A percentile compares a stretch with the other conserved stretches of the same genome.
phyloP scores from a whole-genome alignment of 2,113 vertebrate species.

The Puntigrus tetrazona region DNA sequence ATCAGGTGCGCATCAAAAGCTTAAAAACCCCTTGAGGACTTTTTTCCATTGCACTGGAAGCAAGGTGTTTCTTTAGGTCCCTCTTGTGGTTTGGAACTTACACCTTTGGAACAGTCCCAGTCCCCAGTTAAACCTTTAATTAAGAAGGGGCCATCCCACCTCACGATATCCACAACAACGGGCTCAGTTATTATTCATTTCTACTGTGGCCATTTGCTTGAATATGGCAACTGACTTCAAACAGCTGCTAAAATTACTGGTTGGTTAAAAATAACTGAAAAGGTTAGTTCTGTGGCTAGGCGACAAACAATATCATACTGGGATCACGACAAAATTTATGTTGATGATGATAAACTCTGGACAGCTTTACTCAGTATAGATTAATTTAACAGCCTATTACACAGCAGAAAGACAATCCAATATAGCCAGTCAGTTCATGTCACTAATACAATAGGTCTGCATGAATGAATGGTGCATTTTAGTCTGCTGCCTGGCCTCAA shows the following conservation, averaged over 20 bases:
- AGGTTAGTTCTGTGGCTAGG: not conserved
- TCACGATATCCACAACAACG: constrained; percentile 26
- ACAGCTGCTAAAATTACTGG: not conserved
- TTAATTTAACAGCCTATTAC: not conserved
- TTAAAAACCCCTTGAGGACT: not conserved
- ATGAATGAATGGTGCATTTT: too few species aligned
- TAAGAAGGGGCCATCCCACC: not conserved
- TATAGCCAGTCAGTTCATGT: too few species aligned
- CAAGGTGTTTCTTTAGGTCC: not conserved
- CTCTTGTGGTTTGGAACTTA: constrained; percentile 12
- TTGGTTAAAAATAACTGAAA: not conserved
- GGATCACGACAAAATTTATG: not conserved
- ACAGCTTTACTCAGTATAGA: not conserved
- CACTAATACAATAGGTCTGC: too few species aligned
- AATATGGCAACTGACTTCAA: not conserved
- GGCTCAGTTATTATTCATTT: too few species aligned
- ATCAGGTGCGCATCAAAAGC: not conserved
- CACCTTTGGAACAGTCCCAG: not conserved
- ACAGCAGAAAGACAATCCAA: too few species aligned
- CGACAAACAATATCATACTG: not conserved
- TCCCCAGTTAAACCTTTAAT: constrained; percentile 4
- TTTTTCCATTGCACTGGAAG: constrained; percentile 3
- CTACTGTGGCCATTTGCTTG: not conserved
- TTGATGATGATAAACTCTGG: not conserved
- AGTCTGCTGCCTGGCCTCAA: too few species aligned